Percentiles rank a stretch among this genome's conserved stretches.
phyloP scores from a whole-genome alignment of 2,888 invertebrate species.

The Ophion costatus region DNA sequence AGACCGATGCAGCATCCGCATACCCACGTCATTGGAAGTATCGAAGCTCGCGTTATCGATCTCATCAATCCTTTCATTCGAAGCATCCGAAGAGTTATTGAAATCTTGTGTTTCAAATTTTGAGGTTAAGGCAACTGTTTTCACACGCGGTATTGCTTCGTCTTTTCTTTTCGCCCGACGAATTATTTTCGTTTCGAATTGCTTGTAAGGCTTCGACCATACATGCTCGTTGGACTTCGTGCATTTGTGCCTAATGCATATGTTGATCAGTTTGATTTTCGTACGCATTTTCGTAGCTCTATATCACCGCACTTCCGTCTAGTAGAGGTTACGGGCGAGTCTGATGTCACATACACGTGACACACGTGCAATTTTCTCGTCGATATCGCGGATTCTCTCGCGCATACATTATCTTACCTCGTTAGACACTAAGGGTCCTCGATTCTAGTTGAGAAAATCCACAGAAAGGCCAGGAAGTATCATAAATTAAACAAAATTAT shows the following conservation, averaged over 20 bases:
- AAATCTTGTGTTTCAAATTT: slow-evolving; percentile 32
- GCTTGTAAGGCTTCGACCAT: not conserved
- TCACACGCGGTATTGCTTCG: slow-evolving; percentile 1
- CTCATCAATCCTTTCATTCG: not conserved
- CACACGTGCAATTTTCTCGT: slow-evolving; percentile 28
- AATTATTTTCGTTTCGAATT: slow-evolving; percentile 38
- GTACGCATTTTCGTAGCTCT: slow-evolving; percentile 54
- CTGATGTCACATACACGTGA: slow-evolving; percentile 48
- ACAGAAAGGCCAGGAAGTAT: slow-evolving; percentile 67
- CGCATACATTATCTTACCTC: slow-evolving; percentile 56
- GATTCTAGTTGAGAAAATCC: slow-evolving; percentile 64
- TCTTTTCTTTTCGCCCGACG: slow-evolving; percentile 27
- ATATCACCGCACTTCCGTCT: not conserved
- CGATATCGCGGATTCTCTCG: not conserved
- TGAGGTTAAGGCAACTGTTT: slow-evolving; percentile 66
- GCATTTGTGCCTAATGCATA: slow-evolving; percentile 71
- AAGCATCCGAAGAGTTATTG: slow-evolving; percentile 5
- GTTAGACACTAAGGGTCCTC: slow-evolving; percentile 33
- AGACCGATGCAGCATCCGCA: slow-evolving; percentile 49
- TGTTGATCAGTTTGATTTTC: slow-evolving; percentile 69
- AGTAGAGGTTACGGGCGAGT: slow-evolving; percentile 9
- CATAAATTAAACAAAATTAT: slow-evolving; percentile 69
- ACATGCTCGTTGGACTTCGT: slow-evolving; percentile 26
- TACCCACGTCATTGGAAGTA: slow-evolving; percentile 45
- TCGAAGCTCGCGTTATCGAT: slow-evolving; percentile 5